Evolutionary conservation across 1,140 invertebrate genomes (phyloP), one percentile per base, ranked within the genome.

Genomic region (Bombus turneri): DNA sequence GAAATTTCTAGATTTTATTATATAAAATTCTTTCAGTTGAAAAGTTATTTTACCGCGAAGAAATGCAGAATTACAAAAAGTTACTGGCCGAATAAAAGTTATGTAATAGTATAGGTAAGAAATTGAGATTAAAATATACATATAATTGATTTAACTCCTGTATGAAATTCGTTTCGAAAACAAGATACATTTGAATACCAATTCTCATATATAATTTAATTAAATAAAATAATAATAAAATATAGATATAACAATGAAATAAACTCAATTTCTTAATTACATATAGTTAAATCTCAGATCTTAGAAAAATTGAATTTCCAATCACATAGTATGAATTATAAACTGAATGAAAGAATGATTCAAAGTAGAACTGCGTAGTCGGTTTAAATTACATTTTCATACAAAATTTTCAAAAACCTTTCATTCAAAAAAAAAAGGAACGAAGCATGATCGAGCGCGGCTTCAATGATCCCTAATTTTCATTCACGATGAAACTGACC

Each of bases 21-120:
- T n/a, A 28, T 25, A 25, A 28, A 41, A 41, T 41, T 72, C 37
- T 2, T 12, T 8, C 31, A 8, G 31, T 66, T 5, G 3, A 12
- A 9, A 39, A 25, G 28, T 6, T n/a, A 9, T n/a, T 41, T n/a
- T 3, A 2, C 2, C 0, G 5, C 0, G 10, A 28, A 5, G 10
- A 28, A 39, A 39, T 28, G 2, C 66, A 25, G 6, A 0, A 37
- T 68, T 37, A 18, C 9, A 22, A 34, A 68, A 66, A 18, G 15
- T 31, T 66, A 34, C 13, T 6, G 64, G 3, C 15, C 13, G 31
- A n/a, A 13, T 18, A 47, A 47, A 18, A 59, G 9, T 13, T 12
- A n/a, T 10, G 59, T n/a, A 62, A 62, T 13, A 62, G 59, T 62
- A 10, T n/a, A 2, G 25, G 28, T 62, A 62, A n/a, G 59, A 62